phyloP scores from a whole-genome alignment of 2,888 invertebrate species.

The Agelastica alni region DNA sequence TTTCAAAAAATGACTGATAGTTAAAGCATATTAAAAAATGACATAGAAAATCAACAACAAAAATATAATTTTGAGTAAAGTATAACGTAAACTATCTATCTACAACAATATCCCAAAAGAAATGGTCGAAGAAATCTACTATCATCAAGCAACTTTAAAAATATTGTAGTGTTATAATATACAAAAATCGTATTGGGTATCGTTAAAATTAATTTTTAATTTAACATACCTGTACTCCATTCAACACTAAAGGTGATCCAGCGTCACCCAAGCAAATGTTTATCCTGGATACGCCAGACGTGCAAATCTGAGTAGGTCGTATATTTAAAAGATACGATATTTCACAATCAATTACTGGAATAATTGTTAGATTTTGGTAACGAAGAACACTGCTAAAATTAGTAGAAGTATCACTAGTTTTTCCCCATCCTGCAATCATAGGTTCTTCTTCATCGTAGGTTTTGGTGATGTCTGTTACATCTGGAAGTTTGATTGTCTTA shows the following conservation, averaged over 20 bases:
- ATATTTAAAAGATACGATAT: conserved; percentile 27
- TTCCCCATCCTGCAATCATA: conserved; percentile 35
- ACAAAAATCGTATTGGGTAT: too few species aligned
- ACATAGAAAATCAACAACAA: too few species aligned
- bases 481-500: conserved; percentile 16
- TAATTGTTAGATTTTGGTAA: conserved; percentile 29
- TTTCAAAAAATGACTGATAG: too few species aligned
- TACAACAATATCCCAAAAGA: too few species aligned
- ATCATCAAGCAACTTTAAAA: too few species aligned
- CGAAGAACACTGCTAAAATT: conserved; percentile 24
- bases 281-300: conserved; percentile 23
- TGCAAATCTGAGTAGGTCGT: conserved; percentile 30
- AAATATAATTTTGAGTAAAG: too few species aligned
- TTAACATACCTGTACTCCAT: conserved; percentile 30
- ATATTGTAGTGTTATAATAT: too few species aligned
- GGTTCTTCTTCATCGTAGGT: conserved; percentile 24
- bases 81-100: too few species aligned
- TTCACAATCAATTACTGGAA: conserved; percentile 27
- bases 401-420: conserved; percentile 22
- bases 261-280: conserved; percentile 36
- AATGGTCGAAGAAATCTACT: too few species aligned
- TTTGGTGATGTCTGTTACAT: conserved; percentile 18
- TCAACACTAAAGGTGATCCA: conserved; percentile 32
- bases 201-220: too few species aligned
- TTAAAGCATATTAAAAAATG: too few species aligned